Conservation (phyloP, 1,140 invertebrate genomes). For the Leguminivora glycinivorella region DNA sequence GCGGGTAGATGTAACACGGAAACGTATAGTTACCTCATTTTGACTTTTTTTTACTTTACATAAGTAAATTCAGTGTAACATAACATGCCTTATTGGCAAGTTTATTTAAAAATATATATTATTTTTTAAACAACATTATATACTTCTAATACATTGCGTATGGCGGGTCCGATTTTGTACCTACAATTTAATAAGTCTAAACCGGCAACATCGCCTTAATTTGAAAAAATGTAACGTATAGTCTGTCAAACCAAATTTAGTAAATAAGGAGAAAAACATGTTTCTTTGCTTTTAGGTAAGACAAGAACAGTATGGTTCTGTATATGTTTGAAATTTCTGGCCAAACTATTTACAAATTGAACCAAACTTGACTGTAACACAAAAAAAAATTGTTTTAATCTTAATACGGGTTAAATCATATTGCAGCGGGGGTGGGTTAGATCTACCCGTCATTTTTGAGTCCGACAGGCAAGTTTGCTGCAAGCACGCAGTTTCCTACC, state of each 20-base stretch:
- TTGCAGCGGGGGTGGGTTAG: neutral
- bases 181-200: too few relatives aligned
- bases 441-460: neutral
- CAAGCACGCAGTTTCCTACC: neutral
- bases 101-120: slow-evolving; percentile 3
- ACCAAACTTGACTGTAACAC: too few relatives aligned
- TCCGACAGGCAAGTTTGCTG: neutral
- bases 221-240: too few relatives aligned
- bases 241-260: too few relatives aligned
- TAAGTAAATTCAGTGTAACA: neutral
- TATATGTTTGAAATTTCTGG: too few relatives aligned
- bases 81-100: neutral
- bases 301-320: too few relatives aligned
- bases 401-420: neutral
- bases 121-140: neutral
- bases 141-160: neutral
- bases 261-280: too few relatives aligned
- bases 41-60: neutral
- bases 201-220: too few relatives aligned
- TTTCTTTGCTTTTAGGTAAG: too few relatives aligned
- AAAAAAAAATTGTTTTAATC: too few relatives aligned
- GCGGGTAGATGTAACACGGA: neutral
- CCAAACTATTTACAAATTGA: too few relatives aligned
- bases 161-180: too few relatives aligned
- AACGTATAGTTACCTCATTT: neutral